Base-by-base conservation (phyloP, 2,888 invertebrate genomes). In the Pediacus dermestoides region DNA sequence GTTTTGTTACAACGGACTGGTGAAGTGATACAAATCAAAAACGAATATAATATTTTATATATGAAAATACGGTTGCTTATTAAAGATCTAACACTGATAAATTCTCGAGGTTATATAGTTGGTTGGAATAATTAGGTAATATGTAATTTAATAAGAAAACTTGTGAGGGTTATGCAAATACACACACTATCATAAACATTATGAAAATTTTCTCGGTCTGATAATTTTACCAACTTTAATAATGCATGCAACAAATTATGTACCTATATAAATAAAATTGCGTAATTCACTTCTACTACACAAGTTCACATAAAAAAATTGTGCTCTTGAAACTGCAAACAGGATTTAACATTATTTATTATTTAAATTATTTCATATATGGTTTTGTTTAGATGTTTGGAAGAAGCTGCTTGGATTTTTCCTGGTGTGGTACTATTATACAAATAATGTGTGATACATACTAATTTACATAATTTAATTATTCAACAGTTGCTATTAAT, bases 141-240 rank as follows among this genome's bases (percentile, higher is more conserved):
- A 50, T 48, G 50, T 50, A 53, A 55, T 47, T 44, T 49, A 46
- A 47, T 49, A 48, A 48, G 45, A 48, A 48, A 54, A 53, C 42
- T 43, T 46, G 31, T 37, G 37, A 9, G 43, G 37, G 45, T 49
- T 53, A 46, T 45, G 52, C 46, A 52, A 48, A 47, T 28, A 28
- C 10, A 28, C 39, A 43, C 36, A 33, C 43, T 44, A 48, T 48
- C 48, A 44, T 46, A 43, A 48, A 42, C 33, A 46, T 52, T 55
- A 50, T 55, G 55, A 48, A 54, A 52, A 53, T 48, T 44, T 51
- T 50, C 50, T 42, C 55, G 55, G 50, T 52, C 55, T 55, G 47
- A 55, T 55, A 44, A 48, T 40, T 50, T 39, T 40, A 42, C 46
- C 34, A 18, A 25, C 8, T 31, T 15, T n/a, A n/a, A n/a, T n/a